Conservation (phyloP, 2,113 vertebrate genomes). For the Girardinichthys multiradiatus region DNA sequence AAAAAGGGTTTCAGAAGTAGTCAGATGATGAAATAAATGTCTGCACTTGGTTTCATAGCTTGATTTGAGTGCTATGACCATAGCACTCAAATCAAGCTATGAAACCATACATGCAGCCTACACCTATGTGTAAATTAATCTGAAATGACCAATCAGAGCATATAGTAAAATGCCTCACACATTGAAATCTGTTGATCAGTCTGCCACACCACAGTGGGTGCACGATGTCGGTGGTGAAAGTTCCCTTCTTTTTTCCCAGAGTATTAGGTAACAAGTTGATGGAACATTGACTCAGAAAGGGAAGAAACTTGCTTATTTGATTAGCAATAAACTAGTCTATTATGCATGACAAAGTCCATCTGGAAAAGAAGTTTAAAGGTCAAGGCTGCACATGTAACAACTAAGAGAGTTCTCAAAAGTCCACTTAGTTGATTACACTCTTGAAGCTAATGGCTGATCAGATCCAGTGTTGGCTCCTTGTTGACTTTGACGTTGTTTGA, state of each 20-base stretch:
- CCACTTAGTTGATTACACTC: neutral
- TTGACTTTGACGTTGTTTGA: no score
- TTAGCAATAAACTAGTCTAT: neutral
- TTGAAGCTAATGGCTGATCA: neutral
- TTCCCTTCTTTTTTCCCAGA: constrained; percentile 1
- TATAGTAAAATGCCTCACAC: neutral
- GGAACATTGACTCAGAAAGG: neutral
- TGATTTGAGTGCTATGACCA: neutral
- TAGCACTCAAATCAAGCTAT: no score
- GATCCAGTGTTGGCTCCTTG: no score
- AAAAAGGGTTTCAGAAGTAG: neutral
- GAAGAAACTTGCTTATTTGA: neutral
- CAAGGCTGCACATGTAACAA: neutral
- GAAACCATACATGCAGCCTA: neutral
- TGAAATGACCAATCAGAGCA: neutral
- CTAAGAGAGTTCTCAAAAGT: neutral
- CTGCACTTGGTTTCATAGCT: no score
- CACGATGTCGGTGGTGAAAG: neutral
- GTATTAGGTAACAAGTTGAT: neutral
- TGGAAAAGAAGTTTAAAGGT: neutral
- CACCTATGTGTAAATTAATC: neutral
- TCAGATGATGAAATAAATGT: neutral
- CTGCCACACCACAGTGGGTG: neutral
- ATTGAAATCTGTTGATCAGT: neutral
- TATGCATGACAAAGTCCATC: neutral